Conservation (phyloP, 2,797 vertebrate species). For the Lerista edwardsae region DNA sequence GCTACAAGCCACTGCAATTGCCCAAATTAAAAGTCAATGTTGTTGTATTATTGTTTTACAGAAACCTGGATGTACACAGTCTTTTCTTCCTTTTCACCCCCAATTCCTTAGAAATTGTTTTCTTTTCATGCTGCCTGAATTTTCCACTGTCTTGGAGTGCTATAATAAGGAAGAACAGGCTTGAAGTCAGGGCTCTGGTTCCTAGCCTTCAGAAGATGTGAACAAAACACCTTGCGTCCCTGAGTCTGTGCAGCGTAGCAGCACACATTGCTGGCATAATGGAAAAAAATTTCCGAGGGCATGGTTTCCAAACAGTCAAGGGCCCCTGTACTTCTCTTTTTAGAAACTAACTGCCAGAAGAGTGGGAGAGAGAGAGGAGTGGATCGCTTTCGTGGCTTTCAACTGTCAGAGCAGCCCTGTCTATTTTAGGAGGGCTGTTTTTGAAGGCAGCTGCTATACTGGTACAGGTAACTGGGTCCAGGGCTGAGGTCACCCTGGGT, state of each 20-base stretch:
- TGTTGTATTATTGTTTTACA: neutral
- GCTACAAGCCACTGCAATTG: neutral
- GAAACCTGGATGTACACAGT: neutral
- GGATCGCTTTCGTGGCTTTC: neutral
- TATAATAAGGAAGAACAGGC: neutral
- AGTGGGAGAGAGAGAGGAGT: neutral
- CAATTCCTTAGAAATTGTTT: neutral
- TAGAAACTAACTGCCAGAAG: slow-evolving; percentile 3
- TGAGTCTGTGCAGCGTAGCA: neutral
- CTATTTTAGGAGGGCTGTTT: slow-evolving; percentile 52
- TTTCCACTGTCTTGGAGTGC: slow-evolving; percentile 11
- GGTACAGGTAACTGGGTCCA: neutral
- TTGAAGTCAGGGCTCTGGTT: neutral
- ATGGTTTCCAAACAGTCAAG: neutral
- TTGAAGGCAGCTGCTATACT: slow-evolving; percentile 24
- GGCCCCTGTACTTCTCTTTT: neutral
- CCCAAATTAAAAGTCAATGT: neutral
- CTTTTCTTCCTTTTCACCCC: neutral
- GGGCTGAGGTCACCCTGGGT: slow-evolving; percentile 3
- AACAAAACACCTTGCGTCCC: neutral
- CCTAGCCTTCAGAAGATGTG: neutral
- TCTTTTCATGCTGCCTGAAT: neutral
- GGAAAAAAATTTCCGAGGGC: neutral
- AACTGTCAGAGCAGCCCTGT: slow-evolving; percentile 1
- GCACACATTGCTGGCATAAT: neutral